phyloP scores from a whole-genome alignment of 2,888 invertebrate genomes.

The Pyrochroa serraticornis region DNA sequence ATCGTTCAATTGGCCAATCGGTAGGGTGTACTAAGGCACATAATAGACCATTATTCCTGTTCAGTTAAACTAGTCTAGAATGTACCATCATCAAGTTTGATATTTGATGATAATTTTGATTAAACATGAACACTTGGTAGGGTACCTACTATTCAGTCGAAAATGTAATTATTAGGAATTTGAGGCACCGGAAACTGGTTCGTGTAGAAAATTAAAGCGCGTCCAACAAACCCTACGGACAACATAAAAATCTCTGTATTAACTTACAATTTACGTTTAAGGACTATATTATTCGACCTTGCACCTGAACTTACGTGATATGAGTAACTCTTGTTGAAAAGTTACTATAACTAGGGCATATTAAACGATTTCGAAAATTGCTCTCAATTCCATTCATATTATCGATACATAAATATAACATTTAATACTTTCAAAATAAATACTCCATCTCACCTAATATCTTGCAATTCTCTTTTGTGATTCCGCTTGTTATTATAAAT shows the following conservation, averaged over 20 bases:
- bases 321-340: slow-evolving; percentile 35
- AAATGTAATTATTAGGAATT: slow-evolving; percentile 1
- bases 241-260: slow-evolving; percentile 23
- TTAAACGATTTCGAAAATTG: slow-evolving; percentile 2
- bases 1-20: too few species aligned
- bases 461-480: slow-evolving; percentile 27
- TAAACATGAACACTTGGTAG: too few species aligned
- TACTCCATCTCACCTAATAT: slow-evolving; percentile 31
- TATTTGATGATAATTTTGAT: neutral
- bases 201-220: too few species aligned
- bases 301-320: slow-evolving; percentile 44
- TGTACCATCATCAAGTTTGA: slow-evolving; percentile 19
- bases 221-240: slow-evolving; percentile 28
- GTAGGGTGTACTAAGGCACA: slow-evolving; percentile 32
- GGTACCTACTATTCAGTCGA: too few species aligned
- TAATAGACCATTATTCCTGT: slow-evolving; percentile 32
- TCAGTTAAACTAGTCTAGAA: slow-evolving; percentile 31
- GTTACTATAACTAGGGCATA: slow-evolving; percentile 16
- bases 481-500: slow-evolving; percentile 33
- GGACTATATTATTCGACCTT: slow-evolving; percentile 33
- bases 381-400: slow-evolving; percentile 31
- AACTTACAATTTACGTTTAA: slow-evolving; percentile 27
- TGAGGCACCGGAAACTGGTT: slow-evolving; percentile 14
- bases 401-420: slow-evolving; percentile 35
- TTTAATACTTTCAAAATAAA: slow-evolving; percentile 36